These are phyloP conservation scores for Galagoides demidoff DNA, from an alignment of 2,797 vertebrate genomes.

Conservation along the genomic window DNA sequence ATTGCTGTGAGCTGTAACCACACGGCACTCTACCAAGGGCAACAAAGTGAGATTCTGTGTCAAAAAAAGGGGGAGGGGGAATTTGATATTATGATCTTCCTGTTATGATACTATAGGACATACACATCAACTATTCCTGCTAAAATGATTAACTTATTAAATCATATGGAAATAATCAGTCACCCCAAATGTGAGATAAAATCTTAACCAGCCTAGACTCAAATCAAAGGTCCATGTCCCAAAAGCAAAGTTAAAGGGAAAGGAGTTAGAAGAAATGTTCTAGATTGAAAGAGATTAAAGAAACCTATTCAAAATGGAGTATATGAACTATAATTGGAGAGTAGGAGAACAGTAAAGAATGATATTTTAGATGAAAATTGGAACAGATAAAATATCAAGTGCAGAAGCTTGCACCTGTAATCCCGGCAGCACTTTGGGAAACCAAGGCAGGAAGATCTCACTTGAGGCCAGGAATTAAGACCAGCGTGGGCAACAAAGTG, in stretches of 20 bases:
- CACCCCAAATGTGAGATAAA: neutral
- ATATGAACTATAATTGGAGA: neutral
- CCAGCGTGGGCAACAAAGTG: too few relatives aligned
- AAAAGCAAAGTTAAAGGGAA: neutral
- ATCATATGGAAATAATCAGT: neutral
- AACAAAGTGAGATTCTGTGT: too few relatives aligned
- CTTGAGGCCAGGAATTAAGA: too few relatives aligned
- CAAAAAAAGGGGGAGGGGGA: too few relatives aligned
- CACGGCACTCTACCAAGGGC: too few relatives aligned
- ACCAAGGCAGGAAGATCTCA: too few relatives aligned
- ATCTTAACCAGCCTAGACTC: conserved; percentile 1
- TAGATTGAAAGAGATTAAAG: neutral
- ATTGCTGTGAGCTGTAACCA: too few relatives aligned
- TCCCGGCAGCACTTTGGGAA: too few relatives aligned
- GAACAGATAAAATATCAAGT: neutral
- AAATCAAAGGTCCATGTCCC: neutral
- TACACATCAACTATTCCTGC: neutral
- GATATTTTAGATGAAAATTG: neutral
- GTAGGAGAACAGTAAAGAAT: conserved; percentile 39
- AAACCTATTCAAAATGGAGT: conserved; percentile 10
- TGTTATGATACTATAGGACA: neutral
- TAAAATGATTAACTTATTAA: conserved; percentile 44
- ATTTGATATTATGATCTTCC: neutral
- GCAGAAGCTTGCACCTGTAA: too few relatives aligned
- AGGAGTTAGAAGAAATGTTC: neutral